Evolutionary conservation across 2,888 invertebrate genomes (phyloP), one percentile per base, ranked within the genome.

Genomic region (Aricia artaxerxes): DNA sequence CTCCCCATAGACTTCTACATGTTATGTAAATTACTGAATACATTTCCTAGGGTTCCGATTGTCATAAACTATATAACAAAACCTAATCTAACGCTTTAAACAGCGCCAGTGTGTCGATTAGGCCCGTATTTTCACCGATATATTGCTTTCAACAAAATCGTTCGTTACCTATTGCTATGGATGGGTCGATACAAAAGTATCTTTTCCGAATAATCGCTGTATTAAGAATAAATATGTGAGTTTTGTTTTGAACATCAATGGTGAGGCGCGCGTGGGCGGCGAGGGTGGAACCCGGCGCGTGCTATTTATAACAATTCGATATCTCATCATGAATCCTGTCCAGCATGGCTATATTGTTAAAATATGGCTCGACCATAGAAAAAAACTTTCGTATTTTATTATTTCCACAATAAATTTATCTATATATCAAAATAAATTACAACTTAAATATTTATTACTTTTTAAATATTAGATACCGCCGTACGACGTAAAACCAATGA

Each of bases 371-470:
- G 73, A 73, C 40, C 7, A 73, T n/a, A 4, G 24, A 44, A n/a
- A 60, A 60, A 77, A 77, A 77, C 38, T 16, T 77, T 77, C 60
- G 40, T 35, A 35, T 44, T 49, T 57, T 78, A 77, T 69, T 49
- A 79, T 60, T 81, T 81, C 78, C 79, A 81, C 80, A 81, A 79
- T 81, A 81, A 81, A 78, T 81, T 82, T 79, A 81, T 79, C 76
- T 81, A 81, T 82, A 82, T 80, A 80, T 77, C 81, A 81, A 81
- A 82, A 82, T 83, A 83, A 83, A 83, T 82, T 82, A 81, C 79
- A 82, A 80, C 82, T 82, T 83, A 83, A 81, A 79, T 80, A 83
- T 80, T 82, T 82, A 82, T 78, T 76, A 79, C 79, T 81, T 82
- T 80, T 80, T 84, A 80, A 81, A 81, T 80, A 81, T 80, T 78